Base-by-base conservation (phyloP, 2,113 vertebrate species). In the Pterocles burchelli region DNA sequence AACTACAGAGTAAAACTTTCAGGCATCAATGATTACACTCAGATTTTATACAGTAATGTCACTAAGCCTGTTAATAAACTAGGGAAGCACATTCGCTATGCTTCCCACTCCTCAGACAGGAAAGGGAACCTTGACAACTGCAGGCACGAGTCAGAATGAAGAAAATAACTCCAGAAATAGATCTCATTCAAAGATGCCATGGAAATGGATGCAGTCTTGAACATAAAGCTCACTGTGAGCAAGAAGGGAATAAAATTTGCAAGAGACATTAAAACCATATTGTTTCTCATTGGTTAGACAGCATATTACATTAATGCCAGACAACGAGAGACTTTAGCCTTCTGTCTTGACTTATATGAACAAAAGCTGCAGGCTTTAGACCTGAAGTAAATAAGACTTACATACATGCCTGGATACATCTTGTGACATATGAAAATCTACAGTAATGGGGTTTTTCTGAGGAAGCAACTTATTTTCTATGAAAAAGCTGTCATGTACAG, bases 71-170 rank as follows among this genome's bases (percentile, higher is more conserved):
- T 83, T 92, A 93, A 93, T 86, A 89, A 88, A 83, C 38, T 25
- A 63, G 45, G 17, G 38, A 75, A 61, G 57, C 57, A 61, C 41
- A 19, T 9, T 45, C 7, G 45, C 17, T 9, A 31, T 10, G 11
- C 75, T 93, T 91, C 93, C 75, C 68, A 46, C 78, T 95, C 67
- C 85, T 90, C 82, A 88, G 85, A 55, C 33, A 13, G 52, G 15
- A 86, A 71, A 61, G 16, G 28, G 65, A 96, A 77, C 41, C 28
- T 78, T 84, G 66, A 84, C 43, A 90, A 63, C 61, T 34, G 70
- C 79, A 86, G 52, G 85, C 65, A 67, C 0, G 1, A 92, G 65
- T 46, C 82, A 91, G 77, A 85, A 79, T 7, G 34, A 74, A 88
- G 82, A 82, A 63, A 77, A 8, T 41, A 80, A 91, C 65, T 80